Conservation (phyloP, 2,797 vertebrate species). For the Parauchenoglanis punctatus region DNA sequence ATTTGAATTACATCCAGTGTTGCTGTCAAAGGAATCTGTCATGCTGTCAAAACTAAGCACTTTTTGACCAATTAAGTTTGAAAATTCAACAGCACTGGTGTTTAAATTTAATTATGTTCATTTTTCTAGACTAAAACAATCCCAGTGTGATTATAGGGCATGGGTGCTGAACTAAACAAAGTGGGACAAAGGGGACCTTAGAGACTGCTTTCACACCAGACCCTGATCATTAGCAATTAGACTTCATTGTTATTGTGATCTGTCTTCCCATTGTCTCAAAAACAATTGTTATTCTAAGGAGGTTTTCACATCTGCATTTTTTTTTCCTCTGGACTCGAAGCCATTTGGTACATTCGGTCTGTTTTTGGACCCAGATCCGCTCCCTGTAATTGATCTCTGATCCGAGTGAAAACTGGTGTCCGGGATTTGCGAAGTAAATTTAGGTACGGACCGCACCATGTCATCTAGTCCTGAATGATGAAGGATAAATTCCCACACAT, state of each 20-base stretch:
- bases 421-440: too few relatives aligned
- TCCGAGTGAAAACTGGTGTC: too few relatives aligned
- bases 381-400: not conserved
- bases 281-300: not conserved
- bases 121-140: not conserved
- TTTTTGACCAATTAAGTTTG: not conserved
- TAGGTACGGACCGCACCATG: too few relatives aligned
- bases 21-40: too few relatives aligned
- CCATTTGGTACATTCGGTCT: not conserved
- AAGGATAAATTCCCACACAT: not conserved
- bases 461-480: not conserved
- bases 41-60: too few relatives aligned
- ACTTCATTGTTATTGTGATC: not conserved
- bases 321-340: too few relatives aligned
- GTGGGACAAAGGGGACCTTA: not conserved
- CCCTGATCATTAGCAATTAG: not conserved
- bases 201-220: not conserved
- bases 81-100: not conserved
- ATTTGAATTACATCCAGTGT: too few relatives aligned
- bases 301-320: not conserved
- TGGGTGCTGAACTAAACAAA: not conserved
- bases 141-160: not conserved
- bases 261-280: not conserved
- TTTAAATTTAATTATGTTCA: not conserved
- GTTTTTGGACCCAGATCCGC: not conserved